Evolutionary conservation across 2,797 vertebrate genomes (phyloP), one percentile per base, ranked within the genome.

Genomic region (Arnoldichthys spilopterus): DNA sequence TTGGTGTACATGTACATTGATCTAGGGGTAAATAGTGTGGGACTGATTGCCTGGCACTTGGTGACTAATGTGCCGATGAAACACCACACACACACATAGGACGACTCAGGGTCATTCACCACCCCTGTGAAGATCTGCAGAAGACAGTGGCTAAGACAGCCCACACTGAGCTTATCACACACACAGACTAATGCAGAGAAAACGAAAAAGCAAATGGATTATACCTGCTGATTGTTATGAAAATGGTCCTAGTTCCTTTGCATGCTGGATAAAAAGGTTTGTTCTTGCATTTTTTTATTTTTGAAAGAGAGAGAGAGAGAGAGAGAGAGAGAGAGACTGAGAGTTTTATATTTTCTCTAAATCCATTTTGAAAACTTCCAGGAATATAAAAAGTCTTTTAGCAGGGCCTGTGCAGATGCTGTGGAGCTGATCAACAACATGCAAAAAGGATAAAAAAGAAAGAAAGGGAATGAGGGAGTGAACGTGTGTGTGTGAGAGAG

Each of bases 11-110:
- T 63, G 72, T 73, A 67, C 76, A 77, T 80, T 77, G 68, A 80
- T 59, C 74, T 62, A 54, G 64, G 54, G 53, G 40, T 77, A 85
- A 78, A 78, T 73, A 68, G 63, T 71, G 71, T 81, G 74, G 12
- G 67, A 76, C 66, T 75, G 81, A 82, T 78, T 81, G 68, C 62
- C 62, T 74, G 77, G 74, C 74, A 78, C 76, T 74, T 75, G 75
- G 66, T 72, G 72, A 64, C 76, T 84, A 83, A 85, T 86, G 78
- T 81, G 66, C 70, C 45, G 80, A 79, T n/a, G 51, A 75, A 67
- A 82, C 77, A 73, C 56, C 22, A 28, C 54, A 56, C 22, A 34
- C 59, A 20, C 28, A 62, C 59, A 34, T 16, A 20, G 56, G 74
- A 74, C 62, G 73, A 74, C 79, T 78, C 63, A 30, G 78, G 77